Conservation (phyloP, 2,888 invertebrate genomes). For the Lochmaea crataegi region DNA sequence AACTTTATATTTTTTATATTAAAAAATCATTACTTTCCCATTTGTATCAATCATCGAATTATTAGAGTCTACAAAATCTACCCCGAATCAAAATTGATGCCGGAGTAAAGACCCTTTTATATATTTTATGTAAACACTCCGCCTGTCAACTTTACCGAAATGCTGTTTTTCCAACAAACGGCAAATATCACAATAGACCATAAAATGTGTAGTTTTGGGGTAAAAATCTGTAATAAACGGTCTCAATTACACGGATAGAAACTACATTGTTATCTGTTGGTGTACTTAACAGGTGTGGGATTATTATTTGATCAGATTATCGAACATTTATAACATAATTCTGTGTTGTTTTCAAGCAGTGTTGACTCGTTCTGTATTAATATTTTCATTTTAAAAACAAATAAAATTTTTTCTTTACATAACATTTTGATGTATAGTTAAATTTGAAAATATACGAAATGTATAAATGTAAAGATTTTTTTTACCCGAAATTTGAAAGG, state of each 20-base stretch:
- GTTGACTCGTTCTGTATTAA: too few species aligned
- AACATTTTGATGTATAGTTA: too few species aligned
- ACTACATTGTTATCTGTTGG: constrained; percentile 31
- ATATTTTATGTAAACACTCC: constrained; percentile 63
- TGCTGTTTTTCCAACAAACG: constrained; percentile 60
- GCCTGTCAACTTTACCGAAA: constrained; percentile 61
- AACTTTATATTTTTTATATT: not conserved
- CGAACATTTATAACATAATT: not conserved
- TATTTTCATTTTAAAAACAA: too few species aligned
- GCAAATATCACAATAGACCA: constrained; percentile 57
- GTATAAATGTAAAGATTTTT: too few species aligned
- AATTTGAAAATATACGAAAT: too few species aligned
- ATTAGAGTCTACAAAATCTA: constrained; percentile 50
- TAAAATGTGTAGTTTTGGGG: constrained; percentile 59
- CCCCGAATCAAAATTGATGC: constrained; percentile 48
- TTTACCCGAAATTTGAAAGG: too few species aligned
- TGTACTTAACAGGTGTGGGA: constrained; percentile 39
- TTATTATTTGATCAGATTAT: constrained; percentile 26
- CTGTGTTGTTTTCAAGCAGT: not conserved
- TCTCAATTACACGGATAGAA: constrained; percentile 58
- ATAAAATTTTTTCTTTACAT: too few species aligned
- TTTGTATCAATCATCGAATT: constrained; percentile 53
- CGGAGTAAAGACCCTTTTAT: constrained; percentile 55
- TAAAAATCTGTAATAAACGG: constrained; percentile 61
- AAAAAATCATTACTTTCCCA: not conserved